phyloP scores from a whole-genome alignment of 2,888 invertebrate species.

The Cotesia congregata region DNA sequence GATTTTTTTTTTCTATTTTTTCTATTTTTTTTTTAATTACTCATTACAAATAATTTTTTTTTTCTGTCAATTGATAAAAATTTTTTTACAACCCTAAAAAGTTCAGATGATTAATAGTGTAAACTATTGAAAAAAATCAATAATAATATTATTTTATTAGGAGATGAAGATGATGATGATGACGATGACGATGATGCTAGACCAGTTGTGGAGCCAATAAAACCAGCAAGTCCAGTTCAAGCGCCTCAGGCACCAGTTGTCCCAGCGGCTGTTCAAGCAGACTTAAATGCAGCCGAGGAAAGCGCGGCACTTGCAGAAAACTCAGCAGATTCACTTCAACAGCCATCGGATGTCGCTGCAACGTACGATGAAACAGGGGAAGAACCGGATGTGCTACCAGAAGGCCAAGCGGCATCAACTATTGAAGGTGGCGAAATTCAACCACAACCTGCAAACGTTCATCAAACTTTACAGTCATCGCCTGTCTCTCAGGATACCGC shows the following conservation, averaged over 20 bases:
- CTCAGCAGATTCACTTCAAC: constrained; percentile 60
- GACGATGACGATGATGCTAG: constrained; percentile 73
- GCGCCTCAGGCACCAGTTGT: constrained; percentile 55
- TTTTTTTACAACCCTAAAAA: neutral
- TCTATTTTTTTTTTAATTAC: too few relatives aligned
- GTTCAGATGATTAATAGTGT: neutral
- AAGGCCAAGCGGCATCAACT: constrained; percentile 63
- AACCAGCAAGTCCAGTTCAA: constrained; percentile 41
- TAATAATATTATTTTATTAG: constrained; percentile 51
- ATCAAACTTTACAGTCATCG: constrained; percentile 50
- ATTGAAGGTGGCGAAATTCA: constrained; percentile 66
- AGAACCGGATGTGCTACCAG: constrained; percentile 64
- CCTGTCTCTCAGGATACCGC: constrained; percentile 60
- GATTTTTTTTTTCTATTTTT: too few relatives aligned
- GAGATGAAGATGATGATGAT: constrained; percentile 76
- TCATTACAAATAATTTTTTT: too few relatives aligned
- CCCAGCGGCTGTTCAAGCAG: constrained; percentile 61
- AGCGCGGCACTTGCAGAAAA: constrained; percentile 56
- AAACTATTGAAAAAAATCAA: neutral
- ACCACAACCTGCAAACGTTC: constrained; percentile 56
- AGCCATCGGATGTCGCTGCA: constrained; percentile 56
- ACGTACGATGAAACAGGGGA: constrained; percentile 60
- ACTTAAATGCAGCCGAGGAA: constrained; percentile 63
- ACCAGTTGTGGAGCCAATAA: constrained; percentile 59
- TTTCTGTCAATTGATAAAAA: too few relatives aligned